Conservation (phyloP, 2,888 invertebrate genomes). For the Tromatobia lineatoria region DNA sequence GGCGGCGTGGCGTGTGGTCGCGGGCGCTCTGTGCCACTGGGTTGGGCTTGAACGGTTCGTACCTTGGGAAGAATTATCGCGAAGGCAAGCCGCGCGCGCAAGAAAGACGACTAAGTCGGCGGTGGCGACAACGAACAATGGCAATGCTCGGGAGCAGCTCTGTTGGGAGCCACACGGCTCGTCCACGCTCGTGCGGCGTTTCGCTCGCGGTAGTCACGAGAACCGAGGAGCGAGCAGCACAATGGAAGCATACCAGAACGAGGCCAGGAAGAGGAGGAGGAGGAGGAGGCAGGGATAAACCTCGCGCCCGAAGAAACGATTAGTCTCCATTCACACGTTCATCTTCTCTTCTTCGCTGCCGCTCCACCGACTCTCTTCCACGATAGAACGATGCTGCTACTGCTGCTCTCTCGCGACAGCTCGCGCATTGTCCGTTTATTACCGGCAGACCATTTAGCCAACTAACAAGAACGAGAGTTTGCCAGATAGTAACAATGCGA, state of each 20-base stretch:
- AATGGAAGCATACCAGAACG: conserved; percentile 46
- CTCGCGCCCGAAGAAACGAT: conserved; percentile 72
- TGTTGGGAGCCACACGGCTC: conserved; percentile 15
- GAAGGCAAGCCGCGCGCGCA: conserved; percentile 38
- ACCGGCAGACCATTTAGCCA: conserved; percentile 65
- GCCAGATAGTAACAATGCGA: conserved; percentile 38
- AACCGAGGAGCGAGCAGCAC: conserved; percentile 33
- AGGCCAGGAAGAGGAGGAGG: not conserved
- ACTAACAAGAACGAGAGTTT: conserved; percentile 50
- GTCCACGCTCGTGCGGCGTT: conserved; percentile 11
- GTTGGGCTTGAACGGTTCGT: conserved; percentile 3
- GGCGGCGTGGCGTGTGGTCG: not conserved
- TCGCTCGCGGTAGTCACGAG: conserved; percentile 40
- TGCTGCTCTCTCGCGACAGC: conserved; percentile 58
- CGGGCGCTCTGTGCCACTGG: not conserved
- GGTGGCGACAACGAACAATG: conserved; percentile 61
- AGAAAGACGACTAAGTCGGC: conserved; percentile 59
- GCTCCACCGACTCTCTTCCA: conserved; percentile 21
- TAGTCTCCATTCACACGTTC: conserved; percentile 74
- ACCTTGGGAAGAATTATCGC: conserved; percentile 56
- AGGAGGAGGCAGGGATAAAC: conserved; percentile 42
- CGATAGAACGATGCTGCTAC: conserved; percentile 9
- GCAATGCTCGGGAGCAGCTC: conserved; percentile 33
- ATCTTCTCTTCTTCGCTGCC: conserved; percentile 63
- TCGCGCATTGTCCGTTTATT: conserved; percentile 71